Conservation (phyloP, 2,888 invertebrate genomes). For the Acrocera orbiculus region DNA sequence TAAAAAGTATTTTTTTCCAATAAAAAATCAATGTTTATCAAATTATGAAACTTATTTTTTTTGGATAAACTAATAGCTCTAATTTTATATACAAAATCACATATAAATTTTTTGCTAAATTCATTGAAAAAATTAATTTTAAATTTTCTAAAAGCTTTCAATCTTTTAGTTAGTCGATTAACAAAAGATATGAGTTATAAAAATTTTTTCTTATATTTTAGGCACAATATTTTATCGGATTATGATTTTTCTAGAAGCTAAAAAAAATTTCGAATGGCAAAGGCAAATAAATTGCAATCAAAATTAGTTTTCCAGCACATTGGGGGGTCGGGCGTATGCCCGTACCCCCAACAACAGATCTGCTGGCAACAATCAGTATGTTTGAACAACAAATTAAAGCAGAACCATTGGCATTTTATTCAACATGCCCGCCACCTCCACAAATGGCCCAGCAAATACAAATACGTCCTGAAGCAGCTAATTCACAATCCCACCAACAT, state of each 20-base stretch:
- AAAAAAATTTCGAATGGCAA: slow-evolving; percentile 11
- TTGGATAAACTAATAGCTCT: no score
- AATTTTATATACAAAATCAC: no score
- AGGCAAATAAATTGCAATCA: slow-evolving; percentile 16
- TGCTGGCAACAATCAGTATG: slow-evolving; percentile 46
- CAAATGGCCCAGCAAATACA: slow-evolving; percentile 18
- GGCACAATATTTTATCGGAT: not conserved
- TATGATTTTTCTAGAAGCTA: not conserved
- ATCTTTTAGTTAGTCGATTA: no score
- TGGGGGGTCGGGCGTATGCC: slow-evolving; percentile 45
- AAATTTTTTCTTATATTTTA: no score
- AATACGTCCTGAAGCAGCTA: slow-evolving; percentile 17
- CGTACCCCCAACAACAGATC: slow-evolving; percentile 43
- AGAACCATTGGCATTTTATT: slow-evolving; percentile 47
- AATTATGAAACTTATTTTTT: no score
- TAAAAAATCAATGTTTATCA: no score
- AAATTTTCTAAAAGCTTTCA: no score
- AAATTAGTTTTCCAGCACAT: slow-evolving; percentile 43
- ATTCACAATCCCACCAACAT: slow-evolving; percentile 18
- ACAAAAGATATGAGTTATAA: no score
- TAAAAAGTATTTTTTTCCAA: no score
- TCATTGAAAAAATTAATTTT: no score
- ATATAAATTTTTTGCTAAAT: no score
- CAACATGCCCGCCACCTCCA: slow-evolving; percentile 25
- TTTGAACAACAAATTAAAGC: slow-evolving; percentile 54